A percentile compares a stretch with the other conserved stretches of the same genome.
These are phyloP conservation scores for Elmis aenea DNA, from an alignment of 2,888 invertebrate species.

Conservation along the genomic window DNA sequence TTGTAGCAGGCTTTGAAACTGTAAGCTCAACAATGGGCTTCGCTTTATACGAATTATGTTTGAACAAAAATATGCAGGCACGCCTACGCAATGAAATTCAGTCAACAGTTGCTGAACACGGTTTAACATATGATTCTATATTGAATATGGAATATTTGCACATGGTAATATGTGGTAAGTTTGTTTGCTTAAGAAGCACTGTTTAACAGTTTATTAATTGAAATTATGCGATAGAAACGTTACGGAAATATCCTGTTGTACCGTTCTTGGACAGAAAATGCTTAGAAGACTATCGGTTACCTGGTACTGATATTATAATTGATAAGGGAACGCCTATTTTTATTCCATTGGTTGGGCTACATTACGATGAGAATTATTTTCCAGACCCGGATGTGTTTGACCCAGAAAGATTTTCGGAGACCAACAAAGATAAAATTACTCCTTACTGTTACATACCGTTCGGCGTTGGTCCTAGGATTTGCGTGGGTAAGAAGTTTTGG, in stretches of 20 bases:
- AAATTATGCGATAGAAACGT: conserved; percentile 41
- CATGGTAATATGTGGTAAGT: conserved; percentile 46
- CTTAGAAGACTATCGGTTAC: conserved; percentile 31
- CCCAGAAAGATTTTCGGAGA: conserved; percentile 40
- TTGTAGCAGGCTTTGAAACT: conserved; percentile 52
- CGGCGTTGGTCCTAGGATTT: conserved; percentile 26
- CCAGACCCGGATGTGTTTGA: conserved; percentile 42
- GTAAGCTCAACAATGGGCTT: conserved; percentile 48
- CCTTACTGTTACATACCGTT: conserved; percentile 26
- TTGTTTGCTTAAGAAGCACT: too few relatives aligned
- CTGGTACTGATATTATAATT: conserved; percentile 29
- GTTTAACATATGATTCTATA: conserved; percentile 47
- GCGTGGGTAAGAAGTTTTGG: conserved; percentile 20
- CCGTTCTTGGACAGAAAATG: conserved; percentile 35
- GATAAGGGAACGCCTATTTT: conserved; percentile 38
- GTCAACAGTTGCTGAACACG: conserved; percentile 33
- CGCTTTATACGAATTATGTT: conserved; percentile 46
- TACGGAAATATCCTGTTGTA: conserved; percentile 44
- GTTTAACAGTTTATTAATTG: neutral
- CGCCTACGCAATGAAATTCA: conserved; percentile 47
- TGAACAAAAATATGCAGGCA: conserved; percentile 45
- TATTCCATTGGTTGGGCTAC: conserved; percentile 38
- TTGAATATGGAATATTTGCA: conserved; percentile 51
- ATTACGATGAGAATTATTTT: conserved; percentile 39
- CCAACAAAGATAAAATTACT: conserved; percentile 20